These are phyloP conservation scores for Chirona hameri DNA, from an alignment of 2,888 invertebrate genomes.

Conservation along the genomic window DNA sequence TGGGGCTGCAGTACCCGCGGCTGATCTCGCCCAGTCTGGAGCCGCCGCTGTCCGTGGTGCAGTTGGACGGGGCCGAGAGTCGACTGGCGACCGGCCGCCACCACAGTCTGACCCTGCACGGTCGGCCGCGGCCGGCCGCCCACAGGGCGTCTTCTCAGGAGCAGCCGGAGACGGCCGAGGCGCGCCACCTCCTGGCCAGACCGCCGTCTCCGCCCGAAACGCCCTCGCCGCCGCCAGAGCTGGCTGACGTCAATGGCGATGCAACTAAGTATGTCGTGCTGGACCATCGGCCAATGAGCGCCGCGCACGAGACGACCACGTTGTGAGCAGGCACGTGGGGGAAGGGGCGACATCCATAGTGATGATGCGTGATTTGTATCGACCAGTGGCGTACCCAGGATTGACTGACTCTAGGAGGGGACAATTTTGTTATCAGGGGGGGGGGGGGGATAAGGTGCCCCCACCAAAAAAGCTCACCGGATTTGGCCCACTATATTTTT, in stretches of 20 bases:
- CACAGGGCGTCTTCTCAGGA: background rate
- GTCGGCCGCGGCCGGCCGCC: background rate
- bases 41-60: constrained; percentile 57
- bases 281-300: background rate
- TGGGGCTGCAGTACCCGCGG: constrained; percentile 66
- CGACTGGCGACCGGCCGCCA: background rate
- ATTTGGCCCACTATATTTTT: too few species aligned
- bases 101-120: background rate
- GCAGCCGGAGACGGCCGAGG: background rate
- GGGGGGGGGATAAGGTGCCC: too few species aligned
- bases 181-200: background rate
- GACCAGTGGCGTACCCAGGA: too few species aligned
- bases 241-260: background rate
- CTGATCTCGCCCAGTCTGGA: constrained; percentile 75
- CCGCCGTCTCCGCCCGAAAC: background rate
- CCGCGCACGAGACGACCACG: background rate
- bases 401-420: too few species aligned
- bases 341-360: too few species aligned
- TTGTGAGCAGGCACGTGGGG: background rate
- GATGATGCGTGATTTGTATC: too few species aligned
- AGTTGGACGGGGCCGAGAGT: background rate
- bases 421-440: too few species aligned
- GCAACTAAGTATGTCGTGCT: background rate
- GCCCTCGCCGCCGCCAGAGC: background rate
- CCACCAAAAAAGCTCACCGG: too few species aligned